Percentiles rank a stretch among this genome's conserved stretches.
Conservation (phyloP, 2,797 vertebrate species). For the Ctenopoma multispine region DNA sequence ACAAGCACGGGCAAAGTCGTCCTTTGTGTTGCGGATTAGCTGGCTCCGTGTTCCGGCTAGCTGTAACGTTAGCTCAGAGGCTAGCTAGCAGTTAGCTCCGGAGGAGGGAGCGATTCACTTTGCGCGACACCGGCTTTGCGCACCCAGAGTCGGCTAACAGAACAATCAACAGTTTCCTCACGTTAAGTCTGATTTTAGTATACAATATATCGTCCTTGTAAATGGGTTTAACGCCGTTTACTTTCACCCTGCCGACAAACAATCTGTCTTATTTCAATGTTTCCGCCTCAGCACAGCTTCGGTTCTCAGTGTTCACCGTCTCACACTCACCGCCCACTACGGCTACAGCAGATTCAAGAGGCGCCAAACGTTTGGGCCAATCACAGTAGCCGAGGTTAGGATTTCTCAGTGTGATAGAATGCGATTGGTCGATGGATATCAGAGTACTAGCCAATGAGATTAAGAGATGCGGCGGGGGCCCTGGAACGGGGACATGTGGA, state of each 20-base stretch:
- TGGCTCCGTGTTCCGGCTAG: constrained; percentile 55
- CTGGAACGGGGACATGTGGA: constrained; percentile 77
- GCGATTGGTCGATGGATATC: constrained; percentile 44
- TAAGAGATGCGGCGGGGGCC: constrained; percentile 45
- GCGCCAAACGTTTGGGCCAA: constrained; percentile 86
- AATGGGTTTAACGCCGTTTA: not conserved
- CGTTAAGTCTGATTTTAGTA: not conserved
- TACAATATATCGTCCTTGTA: rapidly evolving
- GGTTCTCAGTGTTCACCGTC: constrained; percentile 78
- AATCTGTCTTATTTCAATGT: constrained; percentile 45
- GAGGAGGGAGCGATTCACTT: constrained; percentile 64
- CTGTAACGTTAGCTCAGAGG: constrained; percentile 67
- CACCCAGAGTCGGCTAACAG: constrained; percentile 36
- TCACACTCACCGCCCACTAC: constrained; percentile 77
- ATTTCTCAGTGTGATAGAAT: constrained; percentile 17
- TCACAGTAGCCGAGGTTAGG: constrained; percentile 52
- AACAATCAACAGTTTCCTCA: not conserved
- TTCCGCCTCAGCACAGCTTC: constrained; percentile 74
- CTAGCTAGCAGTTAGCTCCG: constrained; percentile 74
- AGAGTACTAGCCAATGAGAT: constrained; percentile 66
- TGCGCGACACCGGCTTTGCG: constrained; percentile 72
- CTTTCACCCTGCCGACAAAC: not conserved
- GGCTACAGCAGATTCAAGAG: constrained; percentile 78
- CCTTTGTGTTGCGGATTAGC: constrained; percentile 75
- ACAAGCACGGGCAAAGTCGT: constrained; percentile 47